Base-by-base conservation (phyloP, 1,140 invertebrate species). In the Arctopsyche grandis region DNA sequence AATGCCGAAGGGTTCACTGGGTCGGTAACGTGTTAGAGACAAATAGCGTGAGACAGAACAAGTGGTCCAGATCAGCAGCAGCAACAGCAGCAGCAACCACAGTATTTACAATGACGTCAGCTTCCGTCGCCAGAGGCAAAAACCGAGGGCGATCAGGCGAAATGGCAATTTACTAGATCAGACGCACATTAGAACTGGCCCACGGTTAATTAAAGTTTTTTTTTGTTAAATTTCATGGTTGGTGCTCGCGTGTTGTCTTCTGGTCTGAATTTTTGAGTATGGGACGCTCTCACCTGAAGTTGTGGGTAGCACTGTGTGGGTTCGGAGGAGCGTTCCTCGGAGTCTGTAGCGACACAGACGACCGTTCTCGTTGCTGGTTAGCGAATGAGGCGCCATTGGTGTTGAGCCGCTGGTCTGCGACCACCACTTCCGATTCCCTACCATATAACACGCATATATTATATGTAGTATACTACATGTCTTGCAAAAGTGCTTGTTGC, bases 61-160 rank as follows among this genome's bases (percentile, higher is more conserved):
- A 80, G 75, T 80, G 79, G 74, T 80, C 79, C 79, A 77, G 79
- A 48, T 48, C 52, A 44, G 73, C 63, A 58, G 63, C 63, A 58
- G 63, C 56, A 60, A 5, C 56, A 19, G n/a, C 56, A 60, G 3
- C 48, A 52, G 48, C 12, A 5, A 60, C 56, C 16, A 60, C n/a
- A 19, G 56, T 60, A 9, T 21, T 69, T 69, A 29, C 52, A 21
- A 21, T 80, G 79, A 80, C 79, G 79, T 80, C 79, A 80, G 63
- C 52, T 79, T 74, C 78, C 78, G 71, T 66, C 74, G 46, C 48
- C 58, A 73, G 66, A 58, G 71, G 56, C 29, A 16, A 22, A n/a
- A 16, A 21, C 52, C 52, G 14, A 56, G 14, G 52, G 19, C 19
- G 21, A 24, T 66, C 19, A 66, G 19, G 60, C 24, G 24, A 22